These are phyloP conservation scores for Bovichtus diacanthus DNA, from an alignment of 2,797 vertebrate species.

Conservation along the genomic window DNA sequence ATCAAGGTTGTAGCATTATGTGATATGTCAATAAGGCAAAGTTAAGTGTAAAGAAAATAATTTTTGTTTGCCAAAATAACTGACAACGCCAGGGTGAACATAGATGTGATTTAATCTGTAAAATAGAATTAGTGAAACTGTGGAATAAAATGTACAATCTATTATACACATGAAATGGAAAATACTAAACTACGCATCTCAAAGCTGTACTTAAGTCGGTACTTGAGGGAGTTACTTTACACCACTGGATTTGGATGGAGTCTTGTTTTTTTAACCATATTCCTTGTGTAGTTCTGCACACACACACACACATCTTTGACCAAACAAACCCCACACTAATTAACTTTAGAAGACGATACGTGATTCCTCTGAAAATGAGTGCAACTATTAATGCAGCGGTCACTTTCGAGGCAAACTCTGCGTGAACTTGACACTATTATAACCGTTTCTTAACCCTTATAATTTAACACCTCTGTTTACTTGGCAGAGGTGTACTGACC, in stretches of 20 bases:
- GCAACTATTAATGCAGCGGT: background rate
- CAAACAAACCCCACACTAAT: slow-evolving; percentile 16
- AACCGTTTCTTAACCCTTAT: background rate
- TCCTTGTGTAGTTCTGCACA: background rate
- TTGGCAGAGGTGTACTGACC: slow-evolving; percentile 24
- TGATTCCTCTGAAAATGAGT: background rate
- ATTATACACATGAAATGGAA: background rate
- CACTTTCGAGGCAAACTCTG: slow-evolving; percentile 7
- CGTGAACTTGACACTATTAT: slow-evolving; percentile 24
- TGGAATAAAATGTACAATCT: background rate
- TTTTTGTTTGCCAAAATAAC: background rate
- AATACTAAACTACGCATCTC: background rate
- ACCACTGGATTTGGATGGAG: background rate
- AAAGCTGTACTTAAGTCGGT: background rate
- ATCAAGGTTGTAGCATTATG: no score
- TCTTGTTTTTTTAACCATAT: background rate
- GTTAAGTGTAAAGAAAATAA: no score
- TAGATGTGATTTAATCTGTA: background rate
- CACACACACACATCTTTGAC: background rate
- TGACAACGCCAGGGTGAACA: background rate
- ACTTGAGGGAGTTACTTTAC: background rate
- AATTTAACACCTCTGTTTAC: slow-evolving; percentile 19
- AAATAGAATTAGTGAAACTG: background rate
- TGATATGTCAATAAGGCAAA: no score
- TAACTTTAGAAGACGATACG: slow-evolving; percentile 5